Evolutionary conservation across 2,888 invertebrate genomes (phyloP), one percentile per base, ranked within the genome.

Genomic region (Drosophila robusta): DNA sequence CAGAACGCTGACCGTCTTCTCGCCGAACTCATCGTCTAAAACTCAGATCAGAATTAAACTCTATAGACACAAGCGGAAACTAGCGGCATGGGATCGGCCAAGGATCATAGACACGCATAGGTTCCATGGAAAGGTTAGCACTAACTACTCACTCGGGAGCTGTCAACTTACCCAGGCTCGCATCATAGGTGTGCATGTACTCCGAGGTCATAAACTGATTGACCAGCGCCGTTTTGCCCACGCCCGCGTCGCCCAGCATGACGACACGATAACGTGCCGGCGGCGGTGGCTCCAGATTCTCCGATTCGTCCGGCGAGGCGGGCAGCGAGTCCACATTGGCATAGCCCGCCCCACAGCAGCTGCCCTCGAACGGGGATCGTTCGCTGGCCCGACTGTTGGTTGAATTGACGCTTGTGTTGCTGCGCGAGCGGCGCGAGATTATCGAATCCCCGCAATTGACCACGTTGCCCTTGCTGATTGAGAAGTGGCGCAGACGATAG

Each of bases 161-260:
- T 36, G 5, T 41, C 42, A 61, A 93, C 94, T 95, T 93, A 97
- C 97, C 97, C 90, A 97, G 93, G 89, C 97, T 97, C 1, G 97
- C 97, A 90, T 98, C 98, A 92, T 98, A 98, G 0, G 98, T 97
- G 92, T 98, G 97, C 95, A 98, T 97, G 90, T 98, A 98, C 90
- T 98, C 98, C 75, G 97, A 97, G 32, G 98, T 98, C 97, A 97
- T 97, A 91, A 98, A 98, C 91, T 98, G 98, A 0, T 96, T 96
- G 1, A 97, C 97, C 26, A 98, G 93, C 1, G 98, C 97, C 0
- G 97, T 96, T 93, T 98, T 98, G 3, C 98, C 98, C 14, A 97
- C 97, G 0, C 97, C 97, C 0, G 97, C 95, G 84, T 97, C 96
- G 0, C 96, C 97, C 4, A 97, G 93, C 90, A 97, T 93, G 9